Evolutionary conservation across 2,888 invertebrate genomes (phyloP), one percentile per base, ranked within the genome.

Genomic region (Nasonia oneida): DNA sequence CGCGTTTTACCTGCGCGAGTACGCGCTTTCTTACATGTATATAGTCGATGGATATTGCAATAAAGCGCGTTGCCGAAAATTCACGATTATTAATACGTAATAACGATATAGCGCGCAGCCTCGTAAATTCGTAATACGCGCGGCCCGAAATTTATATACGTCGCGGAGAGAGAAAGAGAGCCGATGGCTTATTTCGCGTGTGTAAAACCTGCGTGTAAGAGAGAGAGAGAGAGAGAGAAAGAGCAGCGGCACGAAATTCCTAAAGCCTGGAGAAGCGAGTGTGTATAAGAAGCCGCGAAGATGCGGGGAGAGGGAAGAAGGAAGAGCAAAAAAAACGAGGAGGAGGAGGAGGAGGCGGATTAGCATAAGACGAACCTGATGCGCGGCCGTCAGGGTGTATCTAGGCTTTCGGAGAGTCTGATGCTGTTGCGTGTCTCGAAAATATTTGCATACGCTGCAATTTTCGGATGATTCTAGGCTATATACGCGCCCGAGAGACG

Each of bases 401-500:
- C 57, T 61, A 75, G 47, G 47, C 75, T 57, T 39, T 12, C 37
- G 77, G 15, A 57, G 57, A 71, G 80, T 29, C 29, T 29, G 29
- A 1, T 29, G 73, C 15, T 57, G 10, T 29, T 70, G 73, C 12
- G 15, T 14, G 73, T 61, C 70, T 81, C 86, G 84, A 86, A 85
- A 87, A 87, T 87, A 87, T 87, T 87, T 87, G 87, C 87, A 87
- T 87, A 78, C 76, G 70, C 29, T 78, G 85, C 73, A 86, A 85
- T 81, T 77, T 81, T 61, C 73, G 61, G 47, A 53, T 87, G 84
- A 87, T 87, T 80, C 77, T 80, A 70, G 87, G 87, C 80, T 83
- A 61, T 79, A 57, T 67, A 61, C 8, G 1, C n/a, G n/a, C 39
- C 71, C 29, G 29, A 29, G 29, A 29, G 71, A 42, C 10, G 71